Percentiles rank a stretch among this genome's conserved stretches.
These are phyloP conservation scores for Syngnathus scovelli DNA, from an alignment of 2,113 vertebrate species.

Conservation along the genomic window DNA sequence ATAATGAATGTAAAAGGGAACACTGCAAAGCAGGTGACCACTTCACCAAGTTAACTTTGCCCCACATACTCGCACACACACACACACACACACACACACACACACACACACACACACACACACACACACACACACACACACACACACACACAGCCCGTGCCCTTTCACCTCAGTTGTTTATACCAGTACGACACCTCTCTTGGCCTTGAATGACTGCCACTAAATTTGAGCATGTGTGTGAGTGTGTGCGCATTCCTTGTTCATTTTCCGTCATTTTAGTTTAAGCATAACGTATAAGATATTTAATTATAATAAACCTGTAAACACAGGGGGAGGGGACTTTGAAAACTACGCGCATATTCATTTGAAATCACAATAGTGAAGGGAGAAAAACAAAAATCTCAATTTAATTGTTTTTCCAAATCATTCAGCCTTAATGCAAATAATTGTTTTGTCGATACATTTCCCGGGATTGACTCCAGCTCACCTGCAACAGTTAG, in stretches of 20 bases:
- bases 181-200: conserved; percentile 38
- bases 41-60: conserved; percentile 21
- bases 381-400: too few relatives aligned
- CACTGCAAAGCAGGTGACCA: conserved; percentile 15
- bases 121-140: neutral
- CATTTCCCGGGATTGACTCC: too few relatives aligned
- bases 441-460: too few relatives aligned
- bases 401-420: too few relatives aligned
- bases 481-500: neutral
- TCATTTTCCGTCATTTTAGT: too few relatives aligned
- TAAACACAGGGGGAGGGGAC: too few relatives aligned
- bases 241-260: too few relatives aligned
- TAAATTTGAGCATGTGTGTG: conserved; percentile 23
- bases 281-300: too few relatives aligned
- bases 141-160: neutral
- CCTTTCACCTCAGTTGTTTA: conserved; percentile 52
- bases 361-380: too few relatives aligned
- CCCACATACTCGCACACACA: neutral
- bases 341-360: too few relatives aligned
- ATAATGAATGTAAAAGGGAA: conserved; percentile 9
- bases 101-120: neutral
- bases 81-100: neutral
- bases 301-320: too few relatives aligned
- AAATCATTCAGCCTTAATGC: too few relatives aligned
- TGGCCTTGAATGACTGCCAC: conserved; percentile 23